phyloP scores from a whole-genome alignment of 2,888 invertebrate genomes.

The Laothoe populi region DNA sequence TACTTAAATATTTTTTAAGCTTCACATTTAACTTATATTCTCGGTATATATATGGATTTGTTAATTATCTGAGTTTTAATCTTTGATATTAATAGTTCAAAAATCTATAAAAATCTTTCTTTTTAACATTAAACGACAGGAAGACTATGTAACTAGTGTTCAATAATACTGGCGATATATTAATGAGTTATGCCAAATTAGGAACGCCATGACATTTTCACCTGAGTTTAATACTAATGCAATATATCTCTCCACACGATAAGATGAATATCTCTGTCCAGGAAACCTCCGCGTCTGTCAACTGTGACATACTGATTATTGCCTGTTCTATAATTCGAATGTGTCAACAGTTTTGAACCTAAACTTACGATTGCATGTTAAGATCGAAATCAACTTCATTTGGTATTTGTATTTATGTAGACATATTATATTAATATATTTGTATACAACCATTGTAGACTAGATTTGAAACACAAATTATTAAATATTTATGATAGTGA shows the following conservation, averaged over 20 bases:
- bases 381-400: neutral
- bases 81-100: no score
- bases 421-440: neutral
- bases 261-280: constrained; percentile 17
- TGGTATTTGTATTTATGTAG: constrained; percentile 5
- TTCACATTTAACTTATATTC: neutral
- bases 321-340: constrained; percentile 1
- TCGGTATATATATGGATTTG: no score
- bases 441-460: neutral
- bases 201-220: constrained; percentile 20
- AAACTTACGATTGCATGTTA: neutral
- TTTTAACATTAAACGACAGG: neutral
- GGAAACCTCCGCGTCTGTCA: neutral
- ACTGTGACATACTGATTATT: constrained; percentile 13
- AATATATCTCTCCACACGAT: constrained; percentile 13
- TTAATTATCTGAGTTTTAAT: no score
- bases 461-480: no score
- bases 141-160: neutral
- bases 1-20: neutral
- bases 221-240: constrained; percentile 14
- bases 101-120: neutral
- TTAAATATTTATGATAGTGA: no score
- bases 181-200: constrained; percentile 20
- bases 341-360: neutral
- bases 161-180: constrained; percentile 7